Base-by-base conservation (phyloP, 2,888 invertebrate species). In the Zonitis immaculata region DNA sequence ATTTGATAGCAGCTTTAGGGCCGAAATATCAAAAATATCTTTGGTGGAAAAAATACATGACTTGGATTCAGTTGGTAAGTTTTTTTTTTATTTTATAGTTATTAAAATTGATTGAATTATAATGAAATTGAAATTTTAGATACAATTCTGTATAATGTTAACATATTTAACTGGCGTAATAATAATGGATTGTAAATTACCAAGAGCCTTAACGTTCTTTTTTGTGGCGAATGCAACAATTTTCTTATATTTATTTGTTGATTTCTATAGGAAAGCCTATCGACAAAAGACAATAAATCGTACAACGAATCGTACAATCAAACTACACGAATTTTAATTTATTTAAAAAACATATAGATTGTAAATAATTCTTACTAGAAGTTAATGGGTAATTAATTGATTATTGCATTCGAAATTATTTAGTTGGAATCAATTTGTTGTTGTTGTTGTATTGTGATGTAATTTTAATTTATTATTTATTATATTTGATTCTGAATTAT, bases 21-120 rank as follows among this genome's bases (percentile, higher is more conserved):
- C 94, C 95, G 1, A 80, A 86, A 62, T 87, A 91, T 72, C 90
- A 91, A 73, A 92, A 92, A 71, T 92, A 89, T 71, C 77, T 95
- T 16, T 95, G 95, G 95, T 95, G 95, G 95, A 95, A 95, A 75
- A 89, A 84, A 67, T 90, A 95, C 73, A 83, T 95, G 67, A 95
- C 95, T 4, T 82, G 83, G 48, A 77, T 95, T 68, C 95, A 95
- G 77, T 81, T 95, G 77, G 88, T 91, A 75, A 60, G 5, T 11
- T 39, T 20, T 20, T 20, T n/a, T 5, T 1, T 16, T 12, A n/a
- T 14, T 20, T 12, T 12, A 26, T 20, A 32, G 2, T 39, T 45
- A 26, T 26, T 42, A 47, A n/a, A 14, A 25, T 47, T 47, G 18
- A 27, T 47, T 43, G 11, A 47, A 22, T 18, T 28, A 7, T 44